phyloP scores from a whole-genome alignment of 2,797 vertebrate species.

The Microctenopoma lineatum region DNA sequence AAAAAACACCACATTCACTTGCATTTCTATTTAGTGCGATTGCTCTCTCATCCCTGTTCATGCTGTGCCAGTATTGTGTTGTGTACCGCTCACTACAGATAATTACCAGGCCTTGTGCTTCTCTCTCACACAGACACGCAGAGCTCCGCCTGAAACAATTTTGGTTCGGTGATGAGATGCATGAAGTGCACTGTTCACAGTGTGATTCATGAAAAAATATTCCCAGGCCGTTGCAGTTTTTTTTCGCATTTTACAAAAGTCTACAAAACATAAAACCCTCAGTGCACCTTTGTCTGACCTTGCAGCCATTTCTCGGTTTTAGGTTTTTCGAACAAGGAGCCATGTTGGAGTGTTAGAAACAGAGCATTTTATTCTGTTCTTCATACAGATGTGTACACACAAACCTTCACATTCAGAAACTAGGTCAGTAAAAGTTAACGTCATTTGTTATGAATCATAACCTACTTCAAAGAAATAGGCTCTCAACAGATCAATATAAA shows the following conservation, averaged over 20 bases:
- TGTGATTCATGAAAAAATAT: slow-evolving; percentile 53
- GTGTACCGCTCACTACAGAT: slow-evolving; percentile 23
- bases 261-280: background rate
- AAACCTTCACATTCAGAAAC: slow-evolving; percentile 35
- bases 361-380: background rate
- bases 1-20: background rate
- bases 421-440: slow-evolving; percentile 57
- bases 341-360: slow-evolving; percentile 3
- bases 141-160: slow-evolving; percentile 54
- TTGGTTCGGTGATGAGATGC: slow-evolving; percentile 56
- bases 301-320: background rate
- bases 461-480: slow-evolving; percentile 29
- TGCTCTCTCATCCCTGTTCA: slow-evolving; percentile 31
- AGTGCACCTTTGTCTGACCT: background rate
- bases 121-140: background rate
- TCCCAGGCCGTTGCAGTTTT: slow-evolving; percentile 34
- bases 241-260: background rate
- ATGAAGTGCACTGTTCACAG: slow-evolving; percentile 37
- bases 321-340: background rate
- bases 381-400: slow-evolving; percentile 6
- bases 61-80: slow-evolving; percentile 19
- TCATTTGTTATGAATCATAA: slow-evolving; percentile 61
- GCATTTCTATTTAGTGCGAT: slow-evolving; percentile 5
- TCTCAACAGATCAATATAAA: slow-evolving; percentile 54
- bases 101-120: slow-evolving; percentile 43